Percentiles rank a stretch among this genome's conserved stretches.
Evolutionary conservation across 1,140 invertebrate species (phyloP).

Genomic region (Drosophila seguyi): DNA sequence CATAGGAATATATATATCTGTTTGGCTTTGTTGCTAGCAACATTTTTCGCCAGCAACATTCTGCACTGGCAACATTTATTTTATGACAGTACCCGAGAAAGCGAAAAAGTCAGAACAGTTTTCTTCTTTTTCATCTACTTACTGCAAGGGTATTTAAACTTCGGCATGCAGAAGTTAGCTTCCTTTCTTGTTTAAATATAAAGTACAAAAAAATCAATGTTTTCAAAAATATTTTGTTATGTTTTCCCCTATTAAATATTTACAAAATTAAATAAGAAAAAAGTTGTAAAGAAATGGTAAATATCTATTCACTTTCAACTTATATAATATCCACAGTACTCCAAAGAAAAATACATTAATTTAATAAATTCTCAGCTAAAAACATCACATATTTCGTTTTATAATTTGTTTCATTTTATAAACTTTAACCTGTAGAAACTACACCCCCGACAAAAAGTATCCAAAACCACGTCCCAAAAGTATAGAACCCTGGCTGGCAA

Average conservation of each 20-base stretch:
- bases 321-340: background rate
- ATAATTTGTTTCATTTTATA: background rate
- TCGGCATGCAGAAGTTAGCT: too few species aligned
- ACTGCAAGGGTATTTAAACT: too few species aligned
- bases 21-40: too few species aligned
- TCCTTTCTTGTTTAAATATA: too few species aligned
- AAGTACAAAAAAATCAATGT: background rate
- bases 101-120: too few species aligned
- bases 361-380: background rate
- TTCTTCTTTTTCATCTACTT: too few species aligned
- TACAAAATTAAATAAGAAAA: background rate
- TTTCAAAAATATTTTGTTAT: background rate
- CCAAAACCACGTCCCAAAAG: constrained; percentile 17
- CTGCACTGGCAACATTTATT: too few species aligned
- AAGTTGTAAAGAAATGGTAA: too few species aligned
- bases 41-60: too few species aligned
- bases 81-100: too few species aligned
- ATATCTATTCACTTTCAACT: background rate
- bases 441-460: background rate
- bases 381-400: background rate
- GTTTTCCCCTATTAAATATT: background rate
- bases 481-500: constrained; percentile 1
- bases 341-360: background rate
- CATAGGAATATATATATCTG: too few species aligned
- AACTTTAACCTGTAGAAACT: background rate